These are phyloP conservation scores for Pelodytes ibericus DNA, from an alignment of 2,797 vertebrate genomes.

Conservation along the genomic window DNA sequence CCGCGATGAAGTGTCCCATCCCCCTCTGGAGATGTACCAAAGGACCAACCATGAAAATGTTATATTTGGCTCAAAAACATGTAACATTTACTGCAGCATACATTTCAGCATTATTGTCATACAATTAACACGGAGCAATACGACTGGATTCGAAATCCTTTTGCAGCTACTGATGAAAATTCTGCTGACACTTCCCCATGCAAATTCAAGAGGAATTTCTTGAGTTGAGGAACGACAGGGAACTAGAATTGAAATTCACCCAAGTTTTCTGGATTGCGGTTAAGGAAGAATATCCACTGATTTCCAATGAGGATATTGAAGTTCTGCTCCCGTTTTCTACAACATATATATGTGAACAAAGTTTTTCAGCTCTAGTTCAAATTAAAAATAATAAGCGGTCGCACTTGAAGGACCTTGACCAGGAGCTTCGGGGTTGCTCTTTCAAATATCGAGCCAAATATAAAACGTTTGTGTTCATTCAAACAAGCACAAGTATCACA, in stretches of 20 bases:
- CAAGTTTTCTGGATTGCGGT: neutral
- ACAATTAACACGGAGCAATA: too few species aligned
- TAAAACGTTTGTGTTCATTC: too few species aligned
- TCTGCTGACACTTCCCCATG: neutral
- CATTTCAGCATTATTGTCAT: neutral
- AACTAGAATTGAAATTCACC: neutral
- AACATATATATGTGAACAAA: slow-evolving; percentile 1
- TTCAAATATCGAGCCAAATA: neutral
- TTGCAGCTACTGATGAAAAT: neutral
- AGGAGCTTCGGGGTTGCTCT: neutral
- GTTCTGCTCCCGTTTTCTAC: slow-evolving; percentile 6
- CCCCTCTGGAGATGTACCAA: too few species aligned
- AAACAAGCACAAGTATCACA: too few species aligned
- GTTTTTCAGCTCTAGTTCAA: neutral
- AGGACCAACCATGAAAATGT: neutral
- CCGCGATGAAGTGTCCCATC: too few species aligned
- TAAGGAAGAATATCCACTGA: neutral
- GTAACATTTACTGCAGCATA: neutral
- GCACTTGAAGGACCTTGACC: neutral
- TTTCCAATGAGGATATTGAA: neutral
- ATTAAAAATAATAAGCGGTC: neutral
- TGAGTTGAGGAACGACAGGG: neutral
- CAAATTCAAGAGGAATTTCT: neutral
- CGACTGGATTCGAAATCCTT: neutral
- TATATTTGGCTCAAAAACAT: neutral